Evolutionary conservation across 2,113 vertebrate genomes (phyloP), one percentile per base, ranked within the genome.

Genomic region (Sciurus niger): DNA sequence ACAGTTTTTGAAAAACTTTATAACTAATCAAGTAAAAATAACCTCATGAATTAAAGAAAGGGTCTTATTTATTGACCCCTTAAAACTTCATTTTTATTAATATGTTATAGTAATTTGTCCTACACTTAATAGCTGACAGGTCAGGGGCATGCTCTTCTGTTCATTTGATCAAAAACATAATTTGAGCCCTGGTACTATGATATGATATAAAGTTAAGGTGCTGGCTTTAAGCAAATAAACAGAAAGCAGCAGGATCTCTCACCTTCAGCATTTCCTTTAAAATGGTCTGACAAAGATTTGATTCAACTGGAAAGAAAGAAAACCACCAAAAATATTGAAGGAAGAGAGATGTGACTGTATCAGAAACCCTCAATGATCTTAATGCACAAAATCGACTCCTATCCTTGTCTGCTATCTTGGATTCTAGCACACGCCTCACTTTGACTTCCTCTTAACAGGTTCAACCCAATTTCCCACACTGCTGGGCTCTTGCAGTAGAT

Each of bases 241-340:
- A 93, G 8, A 24, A 83, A 32, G 87, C 24, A 83, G 3, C 37
- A 34, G 79, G 17, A 68, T 30, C 58, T 72, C 51, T 84, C 6
- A 0, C 34, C 55, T 90, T 90, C 18, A 68, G 32, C 0, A 53
- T 90, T 90, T 94, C 65, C 70, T 78, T 86, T 60, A 58, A 58
- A 84, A 65, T 91, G 95, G 95, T 95, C 83, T 51, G 51, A 72
- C 18, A 55, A 55, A 77, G 34, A 89, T 72, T 82, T 80, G 60
- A 10, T 72, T 20, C 78, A 70, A 58, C 17, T 46, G 2, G 13
- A 80, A 95, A 46, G 53, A 53, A 91, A 79, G 16, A 88, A 37
- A 87, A 16, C 16, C 46, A 84, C 17, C 2, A 80, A 83, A 76
- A 77, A 85, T 73, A 84, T 2, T 60, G 48, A 77, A 89, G 53